Conservation (phyloP, 1,140 invertebrate genomes). For the Brachionus plicatilis region DNA sequence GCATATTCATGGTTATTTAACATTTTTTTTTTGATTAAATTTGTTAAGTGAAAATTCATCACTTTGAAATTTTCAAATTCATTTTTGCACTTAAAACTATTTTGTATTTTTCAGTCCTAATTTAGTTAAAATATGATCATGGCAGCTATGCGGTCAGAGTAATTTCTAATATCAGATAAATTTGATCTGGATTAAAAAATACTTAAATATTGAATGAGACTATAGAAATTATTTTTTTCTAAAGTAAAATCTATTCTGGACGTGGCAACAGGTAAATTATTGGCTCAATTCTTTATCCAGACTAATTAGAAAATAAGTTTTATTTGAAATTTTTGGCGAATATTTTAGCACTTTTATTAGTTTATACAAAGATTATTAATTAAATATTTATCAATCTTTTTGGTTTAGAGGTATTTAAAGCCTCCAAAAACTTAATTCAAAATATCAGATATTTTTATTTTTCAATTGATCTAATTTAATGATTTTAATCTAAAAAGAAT, state of each 20-base stretch:
- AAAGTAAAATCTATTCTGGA: not conserved
- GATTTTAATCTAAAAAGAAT: not conserved
- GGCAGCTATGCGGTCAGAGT: not conserved
- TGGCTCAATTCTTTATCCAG: not conserved
- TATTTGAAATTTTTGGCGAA: not conserved
- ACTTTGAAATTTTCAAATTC: too few species aligned
- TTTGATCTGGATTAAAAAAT: not conserved
- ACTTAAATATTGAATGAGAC: not conserved
- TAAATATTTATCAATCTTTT: not conserved
- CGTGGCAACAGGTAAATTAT: not conserved
- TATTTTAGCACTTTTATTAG: not conserved
- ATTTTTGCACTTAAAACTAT: too few species aligned
- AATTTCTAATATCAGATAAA: not conserved
- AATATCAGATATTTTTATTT: not conserved
- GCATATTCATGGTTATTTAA: too few species aligned
- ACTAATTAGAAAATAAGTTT: not conserved
- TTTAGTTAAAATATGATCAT: not conserved
- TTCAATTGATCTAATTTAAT: not conserved
- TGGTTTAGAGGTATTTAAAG: not conserved
- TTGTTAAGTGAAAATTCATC: too few species aligned
- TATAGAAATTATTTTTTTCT: not conserved
- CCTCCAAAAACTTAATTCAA: not conserved
- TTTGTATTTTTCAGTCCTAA: too few species aligned
- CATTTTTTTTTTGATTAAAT: too few species aligned
- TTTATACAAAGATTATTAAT: not conserved